Percentiles rank a stretch among this genome's conserved stretches.
These are phyloP conservation scores for Arvicola amphibius DNA, from an alignment of 2,797 vertebrate species.

Conservation along the genomic window DNA sequence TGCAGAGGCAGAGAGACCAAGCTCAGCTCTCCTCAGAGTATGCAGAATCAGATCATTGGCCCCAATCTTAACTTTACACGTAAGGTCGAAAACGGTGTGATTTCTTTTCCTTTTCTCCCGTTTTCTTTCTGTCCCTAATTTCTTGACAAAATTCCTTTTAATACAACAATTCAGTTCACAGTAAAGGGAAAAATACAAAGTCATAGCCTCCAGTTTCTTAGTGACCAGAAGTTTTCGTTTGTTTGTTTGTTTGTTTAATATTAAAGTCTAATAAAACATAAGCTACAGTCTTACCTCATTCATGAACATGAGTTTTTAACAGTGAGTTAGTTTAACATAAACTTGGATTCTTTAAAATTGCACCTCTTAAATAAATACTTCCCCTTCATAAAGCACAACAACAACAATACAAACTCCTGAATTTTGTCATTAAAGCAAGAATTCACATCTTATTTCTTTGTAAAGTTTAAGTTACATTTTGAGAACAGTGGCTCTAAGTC, in stretches of 20 bases:
- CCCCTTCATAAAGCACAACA: constrained; percentile 9
- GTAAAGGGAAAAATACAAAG: not conserved
- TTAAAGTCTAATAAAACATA: not conserved
- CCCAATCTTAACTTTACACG: not conserved
- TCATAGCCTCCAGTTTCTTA: not conserved
- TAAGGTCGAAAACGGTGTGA: not conserved
- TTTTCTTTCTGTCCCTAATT: not conserved
- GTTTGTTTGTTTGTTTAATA: not conserved
- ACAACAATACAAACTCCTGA: not conserved
- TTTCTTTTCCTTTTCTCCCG: not conserved
- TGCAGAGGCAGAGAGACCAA: accelerated
- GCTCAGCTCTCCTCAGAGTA: not conserved
- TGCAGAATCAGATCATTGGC: not conserved
- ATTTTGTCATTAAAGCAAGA: constrained; percentile 33
- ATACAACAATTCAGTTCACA: not conserved
- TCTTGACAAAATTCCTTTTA: not conserved
- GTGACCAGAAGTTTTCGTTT: not conserved
- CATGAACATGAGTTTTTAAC: not conserved
- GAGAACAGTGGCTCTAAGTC: not conserved
- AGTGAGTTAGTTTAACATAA: not conserved
- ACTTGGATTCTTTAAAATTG: constrained; percentile 6
- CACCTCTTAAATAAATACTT: not conserved
- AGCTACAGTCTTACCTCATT: not conserved
- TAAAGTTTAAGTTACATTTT: constrained; percentile 19
- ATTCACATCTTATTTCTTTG: not conserved